These are phyloP conservation scores for Drosophila neocordata DNA, from an alignment of 1,140 invertebrate species.

Conservation along the genomic window DNA sequence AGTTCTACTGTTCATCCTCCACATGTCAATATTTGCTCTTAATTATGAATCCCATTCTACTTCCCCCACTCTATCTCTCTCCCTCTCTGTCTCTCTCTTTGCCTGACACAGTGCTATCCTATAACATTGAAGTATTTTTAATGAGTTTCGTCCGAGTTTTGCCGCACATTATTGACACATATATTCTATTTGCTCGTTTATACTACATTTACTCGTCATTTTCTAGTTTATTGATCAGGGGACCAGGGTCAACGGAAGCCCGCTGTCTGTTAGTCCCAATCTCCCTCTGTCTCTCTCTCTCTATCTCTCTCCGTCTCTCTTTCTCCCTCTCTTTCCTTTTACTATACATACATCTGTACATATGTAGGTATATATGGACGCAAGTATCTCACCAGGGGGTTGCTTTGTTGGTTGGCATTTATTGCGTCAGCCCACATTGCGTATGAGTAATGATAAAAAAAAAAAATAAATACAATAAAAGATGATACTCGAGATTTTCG, in stretches of 20 bases:
- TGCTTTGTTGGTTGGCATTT: neutral
- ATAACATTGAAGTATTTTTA: constrained; percentile 21
- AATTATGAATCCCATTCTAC: constrained; percentile 24
- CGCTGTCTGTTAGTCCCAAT: constrained; percentile 25
- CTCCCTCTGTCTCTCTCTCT: neutral
- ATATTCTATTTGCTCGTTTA: constrained; percentile 37
- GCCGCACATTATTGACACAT: constrained; percentile 54
- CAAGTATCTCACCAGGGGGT: constrained; percentile 15
- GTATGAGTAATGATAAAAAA: constrained; percentile 33
- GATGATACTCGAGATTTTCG: neutral
- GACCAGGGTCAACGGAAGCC: constrained; percentile 67
- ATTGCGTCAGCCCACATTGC: constrained; percentile 48
- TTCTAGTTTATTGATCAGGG: constrained; percentile 46
- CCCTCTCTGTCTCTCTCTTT: neutral
- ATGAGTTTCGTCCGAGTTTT: constrained; percentile 21
- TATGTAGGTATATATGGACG: too few species aligned
- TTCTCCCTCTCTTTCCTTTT: neutral
- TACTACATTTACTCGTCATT: constrained; percentile 24
- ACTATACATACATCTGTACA: too few species aligned
- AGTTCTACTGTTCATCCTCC: neutral
- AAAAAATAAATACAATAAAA: neutral
- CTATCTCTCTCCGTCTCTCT: neutral
- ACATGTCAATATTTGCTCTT: constrained; percentile 23
- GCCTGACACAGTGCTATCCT: neutral
- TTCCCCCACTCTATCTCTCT: neutral